A percentile compares a stretch with the other conserved stretches of the same genome.
Evolutionary conservation across 2,113 vertebrate genomes (phyloP).

Genomic region (Lagopus muta): DNA sequence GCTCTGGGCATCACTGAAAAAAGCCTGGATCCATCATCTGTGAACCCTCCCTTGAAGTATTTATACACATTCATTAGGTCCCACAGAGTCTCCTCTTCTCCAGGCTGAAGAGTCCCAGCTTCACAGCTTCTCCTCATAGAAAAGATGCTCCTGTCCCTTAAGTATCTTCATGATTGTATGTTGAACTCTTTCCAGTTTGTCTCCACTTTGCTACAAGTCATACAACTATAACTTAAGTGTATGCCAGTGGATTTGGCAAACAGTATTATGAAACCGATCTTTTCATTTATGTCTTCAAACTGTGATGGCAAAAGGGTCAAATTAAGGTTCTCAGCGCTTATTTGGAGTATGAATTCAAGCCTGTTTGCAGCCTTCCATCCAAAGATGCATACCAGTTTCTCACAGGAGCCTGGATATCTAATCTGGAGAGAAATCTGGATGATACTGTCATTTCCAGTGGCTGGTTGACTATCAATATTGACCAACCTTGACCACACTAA

Average conservation of each 20-base stretch:
- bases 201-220: background rate
- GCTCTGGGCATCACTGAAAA: background rate
- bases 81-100: background rate
- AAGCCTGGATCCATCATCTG: background rate
- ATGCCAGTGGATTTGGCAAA: background rate
- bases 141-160: background rate
- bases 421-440: background rate
- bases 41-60: background rate
- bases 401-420: background rate
- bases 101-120: background rate
- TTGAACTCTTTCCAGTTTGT: background rate
- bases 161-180: background rate
- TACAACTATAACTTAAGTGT: rapidly evolving
- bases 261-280: background rate
- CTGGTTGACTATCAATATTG: background rate
- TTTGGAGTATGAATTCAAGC: background rate
- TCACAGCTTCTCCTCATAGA: background rate
- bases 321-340: background rate
- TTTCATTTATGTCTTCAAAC: background rate
- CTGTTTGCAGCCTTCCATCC: background rate
- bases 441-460: background rate
- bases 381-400: background rate
- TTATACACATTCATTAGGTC: background rate
- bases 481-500: background rate
- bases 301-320: background rate